Evolutionary conservation across 2,888 invertebrate species (phyloP).

Genomic region (Conchocele bisecta): DNA sequence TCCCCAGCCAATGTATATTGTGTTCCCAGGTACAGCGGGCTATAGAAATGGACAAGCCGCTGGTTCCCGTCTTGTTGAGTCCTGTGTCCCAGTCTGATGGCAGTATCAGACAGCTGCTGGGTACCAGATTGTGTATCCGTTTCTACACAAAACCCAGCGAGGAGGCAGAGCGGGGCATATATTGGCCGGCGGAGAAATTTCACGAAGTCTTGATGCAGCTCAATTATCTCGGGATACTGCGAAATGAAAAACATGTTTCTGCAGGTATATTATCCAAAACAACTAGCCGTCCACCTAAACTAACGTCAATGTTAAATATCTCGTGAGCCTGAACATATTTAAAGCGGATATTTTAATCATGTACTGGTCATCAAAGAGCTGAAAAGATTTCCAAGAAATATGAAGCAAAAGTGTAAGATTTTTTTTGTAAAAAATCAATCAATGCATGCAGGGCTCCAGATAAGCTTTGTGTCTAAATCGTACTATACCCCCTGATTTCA

Average conservation of each 20-base stretch:
- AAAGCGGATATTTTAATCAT: too few relatives aligned
- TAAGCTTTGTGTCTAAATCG: too few relatives aligned
- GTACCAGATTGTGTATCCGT: conserved; percentile 37
- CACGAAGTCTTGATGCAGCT: conserved; percentile 75
- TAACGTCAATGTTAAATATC: too few relatives aligned
- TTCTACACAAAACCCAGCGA: conserved; percentile 56
- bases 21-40: neutral
- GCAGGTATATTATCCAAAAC: conserved; percentile 48
- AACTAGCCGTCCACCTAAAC: too few relatives aligned
- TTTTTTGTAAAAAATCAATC: too few relatives aligned
- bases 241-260: conserved; percentile 55
- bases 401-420: too few relatives aligned
- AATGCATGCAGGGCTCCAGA: too few relatives aligned
- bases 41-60: neutral
- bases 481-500: too few relatives aligned
- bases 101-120: neutral
- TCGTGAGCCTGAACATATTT: too few relatives aligned
- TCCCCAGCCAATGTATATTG: too few relatives aligned
- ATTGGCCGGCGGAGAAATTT: conserved; percentile 73
- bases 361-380: too few relatives aligned
- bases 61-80: neutral
- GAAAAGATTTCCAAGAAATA: too few relatives aligned
- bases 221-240: conserved; percentile 63
- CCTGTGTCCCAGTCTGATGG: neutral
- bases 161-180: conserved; percentile 47